These are phyloP conservation scores for Gambusia yucatana DNA, from an alignment of 2,797 vertebrate species.

Conservation along the genomic window DNA sequence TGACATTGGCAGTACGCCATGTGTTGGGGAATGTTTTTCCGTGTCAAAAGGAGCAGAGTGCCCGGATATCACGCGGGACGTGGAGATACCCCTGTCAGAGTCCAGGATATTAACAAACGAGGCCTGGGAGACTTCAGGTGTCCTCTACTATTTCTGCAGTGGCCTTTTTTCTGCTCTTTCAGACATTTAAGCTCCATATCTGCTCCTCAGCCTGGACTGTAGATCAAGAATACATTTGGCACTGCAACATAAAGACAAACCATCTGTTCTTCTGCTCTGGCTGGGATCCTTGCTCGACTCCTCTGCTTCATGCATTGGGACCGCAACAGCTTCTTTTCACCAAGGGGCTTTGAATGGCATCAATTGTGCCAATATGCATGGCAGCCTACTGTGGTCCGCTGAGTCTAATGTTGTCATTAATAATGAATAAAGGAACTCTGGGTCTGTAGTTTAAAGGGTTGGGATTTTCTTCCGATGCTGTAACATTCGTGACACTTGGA, in stretches of 20 bases:
- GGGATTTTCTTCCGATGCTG: background rate
- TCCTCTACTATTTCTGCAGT: conserved; percentile 21
- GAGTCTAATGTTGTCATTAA: conserved; percentile 17
- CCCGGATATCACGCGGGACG: conserved; percentile 22
- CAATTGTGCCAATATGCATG: conserved; percentile 10
- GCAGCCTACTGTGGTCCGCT: conserved; percentile 9
- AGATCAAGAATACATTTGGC: conserved; percentile 29
- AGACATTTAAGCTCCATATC: conserved; percentile 33
- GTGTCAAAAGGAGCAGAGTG: conserved; percentile 26
- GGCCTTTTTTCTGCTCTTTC: conserved; percentile 14
- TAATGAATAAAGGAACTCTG: background rate
- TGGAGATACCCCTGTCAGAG: conserved; percentile 37
- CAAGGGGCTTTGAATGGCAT: conserved; percentile 20
- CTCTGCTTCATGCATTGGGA: conserved; percentile 25
- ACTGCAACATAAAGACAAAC: conserved; percentile 11
- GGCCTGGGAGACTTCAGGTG: conserved; percentile 23
- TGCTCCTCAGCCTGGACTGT: conserved; percentile 31
- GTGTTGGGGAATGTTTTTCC: conserved; percentile 23
- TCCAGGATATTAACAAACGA: conserved; percentile 56
- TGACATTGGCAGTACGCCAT: conserved; percentile 10
- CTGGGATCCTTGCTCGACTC: conserved; percentile 11
- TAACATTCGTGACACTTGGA: background rate
- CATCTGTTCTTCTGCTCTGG: conserved; percentile 43
- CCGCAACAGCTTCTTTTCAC: conserved; percentile 27
- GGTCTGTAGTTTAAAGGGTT: conserved; percentile 1